Percentiles rank a stretch among this genome's conserved stretches.
phyloP scores from a whole-genome alignment of 53 echinoderm and acorn worm species.

The Echinarachnius parma region DNA sequence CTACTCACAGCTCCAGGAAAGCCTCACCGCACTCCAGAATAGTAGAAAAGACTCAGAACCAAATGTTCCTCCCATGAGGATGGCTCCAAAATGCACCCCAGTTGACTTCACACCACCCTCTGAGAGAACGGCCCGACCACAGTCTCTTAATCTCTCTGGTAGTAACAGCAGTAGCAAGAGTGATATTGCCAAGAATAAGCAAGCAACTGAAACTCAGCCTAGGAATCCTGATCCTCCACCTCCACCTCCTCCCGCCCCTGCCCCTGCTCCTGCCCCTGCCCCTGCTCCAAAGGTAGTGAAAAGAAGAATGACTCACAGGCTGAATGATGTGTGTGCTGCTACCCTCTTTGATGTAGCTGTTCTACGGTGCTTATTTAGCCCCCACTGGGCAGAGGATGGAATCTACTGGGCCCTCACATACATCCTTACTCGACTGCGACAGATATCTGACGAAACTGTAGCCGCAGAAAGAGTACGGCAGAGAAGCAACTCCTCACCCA shows the following conservation, averaged over 20 bases:
- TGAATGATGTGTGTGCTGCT: constrained; percentile 83
- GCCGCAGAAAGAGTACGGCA: constrained; percentile 86
- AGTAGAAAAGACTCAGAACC: constrained; percentile 43
- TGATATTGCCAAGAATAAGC: constrained; percentile 13
- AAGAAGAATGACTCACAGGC: constrained; percentile 59
- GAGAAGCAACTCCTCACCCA: constrained; percentile 91
- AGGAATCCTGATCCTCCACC: constrained; percentile 35
- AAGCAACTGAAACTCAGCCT: neutral
- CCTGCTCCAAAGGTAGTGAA: constrained; percentile 41
- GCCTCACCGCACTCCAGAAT: constrained; percentile 20
- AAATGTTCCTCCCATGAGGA: constrained; percentile 22
- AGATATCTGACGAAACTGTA: constrained; percentile 82
- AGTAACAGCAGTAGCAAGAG: constrained; percentile 10
- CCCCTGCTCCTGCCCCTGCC: constrained; percentile 35
- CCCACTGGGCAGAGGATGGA: constrained; percentile 96
- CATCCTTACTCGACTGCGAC: constrained; percentile 71
- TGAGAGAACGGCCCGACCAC: constrained; percentile 31
- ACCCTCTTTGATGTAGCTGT: constrained; percentile 98
- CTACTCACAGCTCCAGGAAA: constrained; percentile 38
- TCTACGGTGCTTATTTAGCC: constrained; percentile 94
- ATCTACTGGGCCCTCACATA: constrained; percentile 94
- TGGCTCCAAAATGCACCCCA: constrained; percentile 17
- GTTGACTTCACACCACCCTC: constrained; percentile 37
- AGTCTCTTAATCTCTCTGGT: constrained; percentile 27
- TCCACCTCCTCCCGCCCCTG: constrained; percentile 11